phyloP scores from a whole-genome alignment of 2,888 invertebrate species.

The Pyrrhosoma nymphula region DNA sequence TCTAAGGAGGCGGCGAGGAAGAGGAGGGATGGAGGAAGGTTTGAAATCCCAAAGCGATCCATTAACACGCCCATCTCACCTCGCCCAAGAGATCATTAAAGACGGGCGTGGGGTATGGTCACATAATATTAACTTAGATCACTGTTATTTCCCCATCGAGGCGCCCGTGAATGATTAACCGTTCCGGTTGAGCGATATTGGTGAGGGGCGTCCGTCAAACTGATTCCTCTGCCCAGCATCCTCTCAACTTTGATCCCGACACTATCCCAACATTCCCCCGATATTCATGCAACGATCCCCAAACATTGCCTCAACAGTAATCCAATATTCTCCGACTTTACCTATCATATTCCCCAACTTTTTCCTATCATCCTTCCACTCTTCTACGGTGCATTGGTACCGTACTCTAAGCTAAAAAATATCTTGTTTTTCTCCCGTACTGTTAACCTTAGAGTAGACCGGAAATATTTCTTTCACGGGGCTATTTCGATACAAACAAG shows the following conservation, averaged over 20 bases:
- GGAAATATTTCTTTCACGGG: too few species aligned
- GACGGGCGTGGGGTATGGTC: neutral
- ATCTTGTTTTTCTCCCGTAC: too few species aligned
- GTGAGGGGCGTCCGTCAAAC: neutral
- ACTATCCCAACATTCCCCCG: too few species aligned
- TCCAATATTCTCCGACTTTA: too few species aligned
- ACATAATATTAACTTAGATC: slow-evolving; percentile 2
- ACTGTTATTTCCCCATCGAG: neutral
- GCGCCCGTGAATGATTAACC: neutral
- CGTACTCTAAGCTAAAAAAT: too few species aligned
- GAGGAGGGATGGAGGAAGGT: neutral
- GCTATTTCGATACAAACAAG: too few species aligned
- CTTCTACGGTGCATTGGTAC: too few species aligned
- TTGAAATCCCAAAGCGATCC: neutral
- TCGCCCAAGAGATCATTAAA: neutral
- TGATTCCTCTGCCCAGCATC: neutral
- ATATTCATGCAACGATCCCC: too few species aligned
- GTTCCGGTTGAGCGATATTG: slow-evolving; percentile 1
- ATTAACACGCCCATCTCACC: slow-evolving; percentile 7
- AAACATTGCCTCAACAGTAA: too few species aligned
- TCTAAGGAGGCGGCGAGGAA: neutral
- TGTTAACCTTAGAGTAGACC: too few species aligned
- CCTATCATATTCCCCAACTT: too few species aligned
- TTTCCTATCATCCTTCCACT: too few species aligned
- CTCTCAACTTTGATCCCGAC: neutral